A percentile compares a stretch with the other conserved stretches of the same genome.
phyloP scores from a whole-genome alignment of 2,888 invertebrate species.

The Pseudococcus jackbeardsleyi region DNA sequence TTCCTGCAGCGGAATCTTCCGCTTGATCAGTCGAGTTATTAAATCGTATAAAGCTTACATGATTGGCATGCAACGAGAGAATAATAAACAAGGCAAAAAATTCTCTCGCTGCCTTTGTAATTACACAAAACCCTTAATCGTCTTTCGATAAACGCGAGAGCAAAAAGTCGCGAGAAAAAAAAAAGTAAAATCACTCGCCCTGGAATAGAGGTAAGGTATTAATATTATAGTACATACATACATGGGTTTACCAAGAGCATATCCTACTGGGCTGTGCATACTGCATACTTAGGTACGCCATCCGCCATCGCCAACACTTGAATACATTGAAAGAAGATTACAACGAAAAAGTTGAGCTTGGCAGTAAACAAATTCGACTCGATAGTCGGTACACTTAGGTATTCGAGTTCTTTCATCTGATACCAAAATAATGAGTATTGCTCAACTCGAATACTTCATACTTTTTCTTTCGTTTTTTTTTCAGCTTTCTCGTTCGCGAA shows the following conservation, averaged over 20 bases:
- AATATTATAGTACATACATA: too few species aligned
- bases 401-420: slow-evolving; percentile 60
- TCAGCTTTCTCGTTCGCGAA: background rate
- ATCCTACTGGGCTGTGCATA: too few species aligned
- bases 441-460: background rate
- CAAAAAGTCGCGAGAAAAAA: background rate
- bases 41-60: slow-evolving; percentile 1
- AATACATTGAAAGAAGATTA: slow-evolving; percentile 52
- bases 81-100: slow-evolving; percentile 13
- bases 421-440: slow-evolving; percentile 59
- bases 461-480: slow-evolving; percentile 2
- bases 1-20: too few species aligned
- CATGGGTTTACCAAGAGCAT: too few species aligned
- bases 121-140: slow-evolving; percentile 34
- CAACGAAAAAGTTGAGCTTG: slow-evolving; percentile 50
- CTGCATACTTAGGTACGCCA: too few species aligned
- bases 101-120: slow-evolving; percentile 20
- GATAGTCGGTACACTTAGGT: slow-evolving; percentile 44
- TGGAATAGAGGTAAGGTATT: background rate
- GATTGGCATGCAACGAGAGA: background rate
- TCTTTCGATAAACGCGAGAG: slow-evolving; percentile 34
- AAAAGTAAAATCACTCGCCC: background rate
- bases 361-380: slow-evolving; percentile 49
- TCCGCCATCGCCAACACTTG: background rate
- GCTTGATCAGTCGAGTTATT: background rate